Percentiles rank a stretch among this genome's conserved stretches.
Conservation (phyloP, 2,113 vertebrate genomes). For the Ailurus styani region DNA sequence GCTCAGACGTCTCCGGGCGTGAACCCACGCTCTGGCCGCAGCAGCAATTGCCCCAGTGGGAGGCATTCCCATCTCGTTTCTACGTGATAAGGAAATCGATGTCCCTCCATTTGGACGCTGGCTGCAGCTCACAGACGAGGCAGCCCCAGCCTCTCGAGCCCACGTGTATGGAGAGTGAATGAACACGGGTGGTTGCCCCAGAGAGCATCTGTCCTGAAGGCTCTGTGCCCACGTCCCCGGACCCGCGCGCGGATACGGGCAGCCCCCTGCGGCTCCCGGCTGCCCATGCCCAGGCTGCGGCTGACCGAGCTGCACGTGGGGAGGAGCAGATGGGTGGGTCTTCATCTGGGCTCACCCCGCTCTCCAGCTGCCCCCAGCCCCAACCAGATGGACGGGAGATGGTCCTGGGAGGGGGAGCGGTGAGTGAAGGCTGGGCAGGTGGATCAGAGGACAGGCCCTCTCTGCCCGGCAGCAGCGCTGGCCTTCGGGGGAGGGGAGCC, state of each 20-base stretch:
- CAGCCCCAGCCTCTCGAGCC: not conserved
- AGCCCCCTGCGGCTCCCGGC: too few relatives aligned
- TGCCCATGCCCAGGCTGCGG: not conserved
- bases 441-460: not conserved
- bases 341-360: not conserved
- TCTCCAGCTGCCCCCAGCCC: not conserved
- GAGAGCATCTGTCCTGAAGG: not conserved
- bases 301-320: not conserved
- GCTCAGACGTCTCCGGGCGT: not conserved
- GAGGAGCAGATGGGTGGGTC: not conserved
- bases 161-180: not conserved
- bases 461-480: not conserved
- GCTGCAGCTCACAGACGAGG: not conserved
- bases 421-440: not conserved
- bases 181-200: not conserved
- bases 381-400: not conserved
- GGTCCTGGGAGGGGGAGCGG: accelerated
- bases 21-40: not conserved
- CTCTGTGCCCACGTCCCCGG: not conserved
- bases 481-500: not conserved
- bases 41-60: accelerated
- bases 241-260: not conserved
- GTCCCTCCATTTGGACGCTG: not conserved
- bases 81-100: not conserved
- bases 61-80: accelerated